These are phyloP conservation scores for Babyrousa celebensis DNA, from an alignment of 2,797 vertebrate species.

Conservation along the genomic window DNA sequence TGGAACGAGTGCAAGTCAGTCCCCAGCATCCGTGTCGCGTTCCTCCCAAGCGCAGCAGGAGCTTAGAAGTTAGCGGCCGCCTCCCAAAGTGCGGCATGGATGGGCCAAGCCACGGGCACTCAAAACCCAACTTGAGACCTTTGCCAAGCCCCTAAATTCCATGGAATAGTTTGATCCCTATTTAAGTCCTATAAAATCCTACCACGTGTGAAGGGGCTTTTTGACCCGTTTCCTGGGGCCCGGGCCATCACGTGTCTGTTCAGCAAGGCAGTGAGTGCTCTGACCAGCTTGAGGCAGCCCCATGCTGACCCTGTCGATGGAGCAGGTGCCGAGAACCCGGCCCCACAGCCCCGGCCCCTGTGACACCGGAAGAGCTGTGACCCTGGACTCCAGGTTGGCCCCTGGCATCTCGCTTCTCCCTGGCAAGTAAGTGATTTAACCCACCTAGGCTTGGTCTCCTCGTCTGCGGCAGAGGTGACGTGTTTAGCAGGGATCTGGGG, in stretches of 20 bases:
- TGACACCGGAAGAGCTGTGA: fast-evolving
- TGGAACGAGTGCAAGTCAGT: fast-evolving
- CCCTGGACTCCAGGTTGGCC: not conserved
- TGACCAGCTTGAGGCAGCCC: fast-evolving
- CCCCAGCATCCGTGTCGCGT: fast-evolving
- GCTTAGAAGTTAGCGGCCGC: not conserved
- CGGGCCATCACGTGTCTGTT: not conserved
- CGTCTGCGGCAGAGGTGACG: fast-evolving
- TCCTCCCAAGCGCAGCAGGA: not conserved
- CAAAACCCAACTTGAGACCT: not conserved
- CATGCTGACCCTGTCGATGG: fast-evolving
- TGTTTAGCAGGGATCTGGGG: fast-evolving
- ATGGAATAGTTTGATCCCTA: not conserved
- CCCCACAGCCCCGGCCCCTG: not conserved
- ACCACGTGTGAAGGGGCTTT: not conserved
- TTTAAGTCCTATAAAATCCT: not conserved
- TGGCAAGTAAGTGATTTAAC: fast-evolving
- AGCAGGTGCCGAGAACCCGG: not conserved
- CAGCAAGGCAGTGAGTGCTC: not conserved
- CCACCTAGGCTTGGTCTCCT: not conserved
- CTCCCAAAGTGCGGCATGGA: not conserved
- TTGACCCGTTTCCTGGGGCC: not conserved
- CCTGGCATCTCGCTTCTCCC: not conserved
- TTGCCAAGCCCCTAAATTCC: slow-evolving; percentile 51
- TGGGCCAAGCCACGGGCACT: not conserved